Base-by-base conservation (phyloP, 2,888 invertebrate species). In the Eueremaeus valkanovi region DNA sequence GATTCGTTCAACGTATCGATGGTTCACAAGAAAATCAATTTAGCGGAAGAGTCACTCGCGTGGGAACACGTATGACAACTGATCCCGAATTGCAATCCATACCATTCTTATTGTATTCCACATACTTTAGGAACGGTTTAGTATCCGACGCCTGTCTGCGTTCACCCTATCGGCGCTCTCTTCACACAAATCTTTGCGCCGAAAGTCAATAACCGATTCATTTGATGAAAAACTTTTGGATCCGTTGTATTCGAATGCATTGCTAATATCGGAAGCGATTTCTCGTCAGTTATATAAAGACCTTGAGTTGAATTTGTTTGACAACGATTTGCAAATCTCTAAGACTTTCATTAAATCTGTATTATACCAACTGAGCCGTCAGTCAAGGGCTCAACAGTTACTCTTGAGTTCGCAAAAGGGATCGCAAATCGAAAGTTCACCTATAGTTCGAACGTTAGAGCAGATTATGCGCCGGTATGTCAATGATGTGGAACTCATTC, bases 11-110 rank as follows among this genome's bases (percentile, higher is more conserved):
- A 85, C 5, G 86, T 90, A 16, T 89, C 90, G 77, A 87, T 91
- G 66, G 88, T 90, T 9, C 95, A 97, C 82, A 97, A 97, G 85
- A 98, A 98, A 86, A 98, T 99, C 80, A 96, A 96, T 86, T 85
- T 98, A 74, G 95, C 94, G 0, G 95, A 96, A 73, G 92, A 93
- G 79, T 87, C 90, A 75, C 84, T 96, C 36, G 92, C 95, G 0
- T 99, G 98, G 98, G 96, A 97, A 82, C 98, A 99, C 82, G 61
- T 61, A 61, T 27, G 55, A 33, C 33, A 18, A n/a, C n/a, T n/a
- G n/a, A n/a, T n/a, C n/a, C n/a, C 18, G 18, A 27, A 31, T 61
- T 16, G 31, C 33, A 18, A 27, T 33, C 31, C 31, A 16, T 61
- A 3, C 11, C 33, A 33, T 24, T 24, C 11, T 55, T 27, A 27